Evolutionary conservation across 1,140 invertebrate genomes (phyloP).

Genomic region (Drosophila gunungcola): DNA sequence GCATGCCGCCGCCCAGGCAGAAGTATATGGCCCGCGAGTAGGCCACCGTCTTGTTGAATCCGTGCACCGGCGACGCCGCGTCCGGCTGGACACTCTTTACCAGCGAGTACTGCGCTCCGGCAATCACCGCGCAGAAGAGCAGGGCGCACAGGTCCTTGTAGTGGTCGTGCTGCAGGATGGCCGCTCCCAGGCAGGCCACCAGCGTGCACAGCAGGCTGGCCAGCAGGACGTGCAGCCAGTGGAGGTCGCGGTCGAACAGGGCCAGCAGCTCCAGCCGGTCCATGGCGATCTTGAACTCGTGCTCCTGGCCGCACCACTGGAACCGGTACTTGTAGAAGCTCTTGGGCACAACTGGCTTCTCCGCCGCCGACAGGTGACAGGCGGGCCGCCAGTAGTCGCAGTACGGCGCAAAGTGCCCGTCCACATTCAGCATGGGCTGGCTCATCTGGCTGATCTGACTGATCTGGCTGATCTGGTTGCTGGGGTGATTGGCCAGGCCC

Average conservation of each 20-base stretch:
- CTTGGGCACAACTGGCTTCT: conserved; percentile 86
- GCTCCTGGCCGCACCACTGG: conserved; percentile 86
- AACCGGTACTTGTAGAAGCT: conserved; percentile 95
- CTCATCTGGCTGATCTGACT: conserved; percentile 45
- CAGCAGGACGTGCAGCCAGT: conserved; percentile 92
- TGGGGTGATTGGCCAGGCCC: conserved; percentile 23
- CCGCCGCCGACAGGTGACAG: conserved; percentile 68
- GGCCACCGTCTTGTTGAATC: conserved; percentile 98
- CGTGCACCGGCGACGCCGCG: conserved; percentile 98
- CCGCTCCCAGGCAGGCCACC: conserved; percentile 93
- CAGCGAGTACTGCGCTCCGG: conserved; percentile 98
- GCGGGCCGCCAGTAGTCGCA: conserved; percentile 80
- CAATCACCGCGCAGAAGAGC: conserved; percentile 98
- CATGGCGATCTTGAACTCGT: conserved; percentile 92
- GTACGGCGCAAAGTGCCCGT: conserved; percentile 73
- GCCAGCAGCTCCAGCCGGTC: conserved; percentile 96
- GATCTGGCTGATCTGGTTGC: conserved; percentile 44
- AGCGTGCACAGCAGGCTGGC: conserved; percentile 93
- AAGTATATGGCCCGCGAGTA: conserved; percentile 98
- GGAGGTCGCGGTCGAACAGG: conserved; percentile 96
- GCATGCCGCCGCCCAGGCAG: conserved; percentile 91
- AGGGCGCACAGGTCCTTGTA: conserved; percentile 97
- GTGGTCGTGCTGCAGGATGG: conserved; percentile 93
- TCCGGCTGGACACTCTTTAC: conserved; percentile 99
- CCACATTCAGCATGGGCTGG: conserved; percentile 75